A percentile compares a stretch with the other conserved stretches of the same genome.
phyloP scores from a whole-genome alignment of 2,113 vertebrate species.

The Cheirogaleus medius region DNA sequence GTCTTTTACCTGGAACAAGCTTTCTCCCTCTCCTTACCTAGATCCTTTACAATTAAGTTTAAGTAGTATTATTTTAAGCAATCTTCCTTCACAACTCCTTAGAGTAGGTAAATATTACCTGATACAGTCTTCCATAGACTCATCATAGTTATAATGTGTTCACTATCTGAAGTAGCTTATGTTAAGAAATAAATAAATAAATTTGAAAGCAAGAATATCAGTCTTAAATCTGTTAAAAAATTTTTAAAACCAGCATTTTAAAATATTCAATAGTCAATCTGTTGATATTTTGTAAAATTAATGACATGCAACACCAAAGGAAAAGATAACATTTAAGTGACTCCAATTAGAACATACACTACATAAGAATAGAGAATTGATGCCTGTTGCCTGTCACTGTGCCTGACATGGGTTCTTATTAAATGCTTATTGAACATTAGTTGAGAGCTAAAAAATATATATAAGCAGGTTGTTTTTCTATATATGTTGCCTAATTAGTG shows the following conservation, averaged over 20 bases:
- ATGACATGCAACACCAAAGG: neutral
- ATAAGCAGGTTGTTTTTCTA: neutral
- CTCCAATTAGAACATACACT: neutral
- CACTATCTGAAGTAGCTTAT: neutral
- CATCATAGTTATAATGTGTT: neutral
- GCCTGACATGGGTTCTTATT: neutral
- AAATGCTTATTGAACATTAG: neutral
- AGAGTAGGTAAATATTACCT: neutral
- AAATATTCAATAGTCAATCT: neutral
- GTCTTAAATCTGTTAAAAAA: neutral
- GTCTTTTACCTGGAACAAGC: neutral
- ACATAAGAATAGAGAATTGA: neutral
- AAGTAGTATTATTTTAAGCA: neutral
- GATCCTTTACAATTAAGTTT: neutral
- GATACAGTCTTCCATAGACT: neutral
- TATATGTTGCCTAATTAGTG: neutral
- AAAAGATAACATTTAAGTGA: neutral
- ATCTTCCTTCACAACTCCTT: neutral
- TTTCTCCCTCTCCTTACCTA: neutral
- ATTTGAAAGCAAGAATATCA: neutral
- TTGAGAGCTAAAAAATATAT: neutral
- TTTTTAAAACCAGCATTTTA: neutral
- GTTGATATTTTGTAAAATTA: slow-evolving; percentile 35
- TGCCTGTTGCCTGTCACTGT: neutral
- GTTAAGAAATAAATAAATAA: neutral